Evolutionary conservation across 2,113 vertebrate species (phyloP), one percentile per base, ranked within the genome.

Genomic region (Ginglymostoma cirratum): DNA sequence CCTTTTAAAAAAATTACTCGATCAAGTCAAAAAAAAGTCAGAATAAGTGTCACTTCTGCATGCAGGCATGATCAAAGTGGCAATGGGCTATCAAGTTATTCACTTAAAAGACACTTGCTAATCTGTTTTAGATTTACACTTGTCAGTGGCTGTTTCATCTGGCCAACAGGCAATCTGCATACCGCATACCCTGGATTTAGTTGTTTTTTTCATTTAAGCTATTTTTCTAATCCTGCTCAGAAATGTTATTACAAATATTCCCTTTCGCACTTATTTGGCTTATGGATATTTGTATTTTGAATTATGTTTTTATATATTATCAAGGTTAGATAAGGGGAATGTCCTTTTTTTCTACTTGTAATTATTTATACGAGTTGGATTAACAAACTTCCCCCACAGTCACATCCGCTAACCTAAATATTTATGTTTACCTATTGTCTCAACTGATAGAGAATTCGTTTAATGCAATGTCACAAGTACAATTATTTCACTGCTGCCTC

Each of bases 51-150:
- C 87, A 61, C 17, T 65, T 52, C 52, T 66, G 34, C 61, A 93
- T 61, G 14, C 34, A 92, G 55, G 38, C 89, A 92, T 14, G 89
- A 92, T 92, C 89, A 92, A 92, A 92, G 89, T 38, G 34, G 89
- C 89, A 23, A 38, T 66, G 61, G 89, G 7, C 3, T 21, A 38
- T 93, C 89, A 93, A 21, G 21, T 93, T 93, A 38, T 23, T 93
- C 66, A 17, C 61, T 66, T 8, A 23, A 93, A 93, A 93, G 61
- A 17, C 89, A 93, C 61, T 61, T 23, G 89, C 66, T 93, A 93
- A 93, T 93, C 89, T 24, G 89, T 30, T 66, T 89, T 92, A 92
- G 89, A 65, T 66, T 92, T 92, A 65, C 89, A 92, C 89, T 92
- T 65, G 89, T 65, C 52, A 90, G 52, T 55, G n/a, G 30, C 87